Conservation (phyloP, 2,888 invertebrate genomes). For the Dynastes grantii region DNA sequence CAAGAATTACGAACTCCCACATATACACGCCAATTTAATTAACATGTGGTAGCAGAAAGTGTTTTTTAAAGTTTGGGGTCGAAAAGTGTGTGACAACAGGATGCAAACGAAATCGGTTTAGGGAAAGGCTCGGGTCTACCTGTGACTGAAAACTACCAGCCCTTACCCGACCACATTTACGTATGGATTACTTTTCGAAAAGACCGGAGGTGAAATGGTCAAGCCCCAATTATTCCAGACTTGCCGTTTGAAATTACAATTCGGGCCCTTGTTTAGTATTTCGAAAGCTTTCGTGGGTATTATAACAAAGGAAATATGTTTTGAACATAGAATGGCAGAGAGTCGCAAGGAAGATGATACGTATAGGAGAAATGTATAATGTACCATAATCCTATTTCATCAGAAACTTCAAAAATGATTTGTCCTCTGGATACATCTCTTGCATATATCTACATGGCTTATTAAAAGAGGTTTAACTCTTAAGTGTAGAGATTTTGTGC, state of each 20-base stretch:
- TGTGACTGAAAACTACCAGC: constrained; percentile 40
- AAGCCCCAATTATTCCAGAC: constrained; percentile 46
- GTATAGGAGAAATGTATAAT: constrained; percentile 21
- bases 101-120: constrained; percentile 46
- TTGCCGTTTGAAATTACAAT: constrained; percentile 42
- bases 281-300: not conserved
- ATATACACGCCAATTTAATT: constrained; percentile 30
- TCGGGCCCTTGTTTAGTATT: constrained; percentile 31
- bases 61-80: constrained; percentile 22
- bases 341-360: constrained; percentile 11
- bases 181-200: constrained; percentile 45
- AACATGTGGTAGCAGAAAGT: constrained; percentile 27
- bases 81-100: constrained; percentile 29
- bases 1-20: constrained; percentile 14
- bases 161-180: constrained; percentile 31
- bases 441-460: not conserved
- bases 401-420: not conserved
- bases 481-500: no score
- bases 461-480: not conserved
- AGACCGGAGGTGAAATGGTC: constrained; percentile 45
- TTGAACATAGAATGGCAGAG: constrained; percentile 28
- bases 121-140: constrained; percentile 40
- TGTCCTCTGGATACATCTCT: not conserved
- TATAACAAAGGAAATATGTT: constrained; percentile 41
- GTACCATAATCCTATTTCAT: constrained; percentile 26